phyloP scores from a whole-genome alignment of 1,140 invertebrate genomes.

The Bombus ignitus region DNA sequence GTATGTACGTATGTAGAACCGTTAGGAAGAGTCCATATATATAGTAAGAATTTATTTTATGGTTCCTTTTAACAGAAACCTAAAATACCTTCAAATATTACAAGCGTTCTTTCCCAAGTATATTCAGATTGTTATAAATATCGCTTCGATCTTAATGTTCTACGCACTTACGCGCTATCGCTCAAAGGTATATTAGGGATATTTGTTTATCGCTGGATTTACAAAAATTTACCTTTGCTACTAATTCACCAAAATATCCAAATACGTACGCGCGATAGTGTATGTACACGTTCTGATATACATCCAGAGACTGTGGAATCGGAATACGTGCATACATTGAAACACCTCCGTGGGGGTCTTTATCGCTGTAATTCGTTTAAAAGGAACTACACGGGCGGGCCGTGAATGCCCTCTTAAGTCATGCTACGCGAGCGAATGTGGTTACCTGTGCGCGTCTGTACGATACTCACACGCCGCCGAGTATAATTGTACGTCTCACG shows the following conservation, averaged over 20 bases:
- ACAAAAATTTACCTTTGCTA: too few species aligned
- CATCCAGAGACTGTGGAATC: background rate
- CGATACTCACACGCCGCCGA: constrained; percentile 14
- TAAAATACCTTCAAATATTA: background rate
- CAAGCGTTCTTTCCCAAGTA: background rate
- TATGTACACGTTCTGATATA: background rate
- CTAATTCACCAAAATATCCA: background rate
- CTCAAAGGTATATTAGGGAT: background rate
- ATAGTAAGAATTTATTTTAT: background rate
- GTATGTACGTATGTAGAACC: background rate
- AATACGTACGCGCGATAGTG: background rate
- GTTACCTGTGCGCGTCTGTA: constrained; percentile 54
- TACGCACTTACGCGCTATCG: too few species aligned
- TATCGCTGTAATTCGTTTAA: constrained; percentile 77
- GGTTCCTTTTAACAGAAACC: background rate
- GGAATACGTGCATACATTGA: constrained; percentile 37
- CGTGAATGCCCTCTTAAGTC: constrained; percentile 66
- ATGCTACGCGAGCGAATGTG: constrained; percentile 72
- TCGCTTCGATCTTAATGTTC: background rate
- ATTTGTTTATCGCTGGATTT: too few species aligned
- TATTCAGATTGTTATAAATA: background rate
- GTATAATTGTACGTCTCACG: constrained; percentile 62
- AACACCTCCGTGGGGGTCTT: constrained; percentile 62
- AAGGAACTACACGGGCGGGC: constrained; percentile 61
- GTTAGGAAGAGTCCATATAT: background rate